A percentile compares a stretch with the other conserved stretches of the same genome.
These are phyloP conservation scores for Ichneumoninae sp. DNA, from an alignment of 2,888 invertebrate species.

Conservation along the genomic window DNA sequence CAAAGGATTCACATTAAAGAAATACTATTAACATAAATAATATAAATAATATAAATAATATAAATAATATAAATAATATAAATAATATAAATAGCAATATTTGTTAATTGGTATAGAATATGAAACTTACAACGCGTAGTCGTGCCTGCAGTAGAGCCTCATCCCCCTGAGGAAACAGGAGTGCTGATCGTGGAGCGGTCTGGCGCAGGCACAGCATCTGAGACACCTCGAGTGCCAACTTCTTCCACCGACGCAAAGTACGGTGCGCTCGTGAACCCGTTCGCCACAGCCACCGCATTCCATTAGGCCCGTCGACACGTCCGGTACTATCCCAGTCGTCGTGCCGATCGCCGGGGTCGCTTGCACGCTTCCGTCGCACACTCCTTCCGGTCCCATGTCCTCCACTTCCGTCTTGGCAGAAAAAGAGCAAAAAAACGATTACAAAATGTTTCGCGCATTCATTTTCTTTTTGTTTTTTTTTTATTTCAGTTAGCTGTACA, in stretches of 20 bases:
- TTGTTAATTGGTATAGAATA: not conserved
- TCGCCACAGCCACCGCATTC: conserved; percentile 83
- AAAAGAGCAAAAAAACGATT: conserved; percentile 12
- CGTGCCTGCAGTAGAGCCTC: conserved; percentile 96
- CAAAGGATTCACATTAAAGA: not conserved
- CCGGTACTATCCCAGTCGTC: conserved; percentile 82
- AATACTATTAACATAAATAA: not conserved
- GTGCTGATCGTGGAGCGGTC: conserved; percentile 95
- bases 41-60: not conserved
- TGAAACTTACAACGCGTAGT: conserved; percentile 95
- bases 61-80: not conserved
- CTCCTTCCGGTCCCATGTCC: conserved; percentile 76
- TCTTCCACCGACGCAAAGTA: conserved; percentile 90
- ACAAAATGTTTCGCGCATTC: not conserved
- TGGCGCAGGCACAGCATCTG: conserved; percentile 95
- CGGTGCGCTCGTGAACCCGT: conserved; percentile 81
- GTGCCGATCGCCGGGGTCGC: conserved; percentile 69
- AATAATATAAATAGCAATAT: not conserved
- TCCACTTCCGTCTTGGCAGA: conserved; percentile 80
- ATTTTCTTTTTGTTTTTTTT: not conserved
- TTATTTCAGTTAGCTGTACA: no score
- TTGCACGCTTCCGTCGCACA: conserved; percentile 76
- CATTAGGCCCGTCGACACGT: conserved; percentile 94
- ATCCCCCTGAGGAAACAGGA: conserved; percentile 97
- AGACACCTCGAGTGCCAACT: conserved; percentile 97